Evolutionary conservation across 2,113 vertebrate species (phyloP).

Genomic region (Pollachius pollachius): DNA sequence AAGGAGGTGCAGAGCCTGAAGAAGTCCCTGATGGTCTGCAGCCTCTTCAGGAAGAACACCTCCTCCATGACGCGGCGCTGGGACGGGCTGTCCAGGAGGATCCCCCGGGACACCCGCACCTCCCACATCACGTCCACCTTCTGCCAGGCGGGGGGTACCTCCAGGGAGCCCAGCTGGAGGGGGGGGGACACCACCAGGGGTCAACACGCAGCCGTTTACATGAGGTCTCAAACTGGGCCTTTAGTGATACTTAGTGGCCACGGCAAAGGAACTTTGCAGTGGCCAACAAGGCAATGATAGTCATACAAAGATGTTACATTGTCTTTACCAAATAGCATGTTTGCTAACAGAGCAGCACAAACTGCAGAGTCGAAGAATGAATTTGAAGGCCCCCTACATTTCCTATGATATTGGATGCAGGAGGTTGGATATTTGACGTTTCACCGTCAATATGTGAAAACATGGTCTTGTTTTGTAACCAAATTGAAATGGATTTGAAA

Average conservation of each 20-base stretch:
- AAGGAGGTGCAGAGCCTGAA: slow-evolving; percentile 92
- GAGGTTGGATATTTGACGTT: background rate
- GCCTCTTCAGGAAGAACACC: slow-evolving; percentile 93
- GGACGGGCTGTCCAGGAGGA: slow-evolving; percentile 86
- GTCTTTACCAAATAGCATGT: no score
- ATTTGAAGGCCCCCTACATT: no score
- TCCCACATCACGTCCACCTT: slow-evolving; percentile 94
- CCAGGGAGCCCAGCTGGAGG: slow-evolving; percentile 88
- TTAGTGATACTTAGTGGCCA: no score
- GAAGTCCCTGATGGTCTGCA: slow-evolving; percentile 95
- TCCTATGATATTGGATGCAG: no score
- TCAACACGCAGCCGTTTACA: no score
- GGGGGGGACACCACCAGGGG: background rate
- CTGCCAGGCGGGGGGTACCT: slow-evolving; percentile 89
- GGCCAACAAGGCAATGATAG: no score
- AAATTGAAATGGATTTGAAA: background rate
- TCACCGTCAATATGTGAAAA: background rate
- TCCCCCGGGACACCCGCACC: slow-evolving; percentile 86
- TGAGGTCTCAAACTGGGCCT: no score
- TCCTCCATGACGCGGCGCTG: slow-evolving; percentile 91
- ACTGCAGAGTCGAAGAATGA: no score
- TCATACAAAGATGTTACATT: no score
- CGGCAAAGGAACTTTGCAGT: no score
- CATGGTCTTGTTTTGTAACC: background rate
- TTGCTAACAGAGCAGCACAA: no score